phyloP scores from a whole-genome alignment of 2,797 vertebrate species.

The Etheostoma nigrum region DNA sequence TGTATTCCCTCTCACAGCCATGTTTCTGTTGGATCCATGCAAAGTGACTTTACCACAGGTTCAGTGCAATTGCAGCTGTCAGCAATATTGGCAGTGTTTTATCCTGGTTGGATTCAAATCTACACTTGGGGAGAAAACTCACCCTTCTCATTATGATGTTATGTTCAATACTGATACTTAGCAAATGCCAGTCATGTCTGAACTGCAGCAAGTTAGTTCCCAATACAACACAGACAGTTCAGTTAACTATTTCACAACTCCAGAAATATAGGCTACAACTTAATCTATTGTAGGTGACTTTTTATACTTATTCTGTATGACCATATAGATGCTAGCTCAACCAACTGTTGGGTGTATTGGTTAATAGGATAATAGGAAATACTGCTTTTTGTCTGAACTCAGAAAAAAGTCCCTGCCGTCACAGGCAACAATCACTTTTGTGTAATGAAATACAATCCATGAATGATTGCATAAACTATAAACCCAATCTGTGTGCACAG shows the following conservation, averaged over 20 bases:
- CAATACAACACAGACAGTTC: conserved; percentile 2
- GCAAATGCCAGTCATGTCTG: conserved; percentile 5
- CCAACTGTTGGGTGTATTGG: not conserved
- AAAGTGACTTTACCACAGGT: conserved; percentile 23
- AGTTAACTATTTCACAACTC: conserved; percentile 16
- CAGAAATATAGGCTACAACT: not conserved
- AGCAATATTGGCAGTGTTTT: conserved; percentile 8
- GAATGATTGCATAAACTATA: conserved; percentile 41
- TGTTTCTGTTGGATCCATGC: conserved; percentile 15
- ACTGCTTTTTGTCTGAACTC: not conserved
- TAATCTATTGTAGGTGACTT: not conserved
- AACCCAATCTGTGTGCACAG: conserved; percentile 49
- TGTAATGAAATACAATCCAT: conserved; percentile 41
- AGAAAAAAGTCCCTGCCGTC: not conserved
- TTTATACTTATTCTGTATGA: not conserved
- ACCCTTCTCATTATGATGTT: conserved; percentile 18
- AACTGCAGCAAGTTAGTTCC: conserved; percentile 22
- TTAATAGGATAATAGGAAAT: conserved; percentile 7
- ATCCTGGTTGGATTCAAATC: conserved; percentile 4
- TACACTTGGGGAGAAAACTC: conserved; percentile 8
- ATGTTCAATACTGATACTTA: conserved; percentile 25
- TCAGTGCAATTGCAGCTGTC: conserved; percentile 17
- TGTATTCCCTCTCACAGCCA: not conserved
- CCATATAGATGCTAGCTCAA: not conserved
- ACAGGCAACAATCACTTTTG: conserved; percentile 37